Percentiles rank a stretch among this genome's conserved stretches.
These are phyloP conservation scores for Drosophila yooni DNA, from an alignment of 2,888 invertebrate genomes.

Conservation along the genomic window DNA sequence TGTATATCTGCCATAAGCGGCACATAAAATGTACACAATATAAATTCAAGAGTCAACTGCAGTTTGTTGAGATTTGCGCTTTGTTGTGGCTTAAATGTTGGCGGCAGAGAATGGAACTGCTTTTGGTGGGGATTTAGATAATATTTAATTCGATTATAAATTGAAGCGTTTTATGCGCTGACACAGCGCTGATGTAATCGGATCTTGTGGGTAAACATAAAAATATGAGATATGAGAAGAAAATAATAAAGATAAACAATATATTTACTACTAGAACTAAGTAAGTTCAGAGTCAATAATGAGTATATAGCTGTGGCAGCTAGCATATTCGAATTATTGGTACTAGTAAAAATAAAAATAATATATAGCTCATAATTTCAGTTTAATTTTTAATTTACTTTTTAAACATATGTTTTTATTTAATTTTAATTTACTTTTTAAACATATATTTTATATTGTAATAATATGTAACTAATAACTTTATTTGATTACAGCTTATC, in stretches of 20 bases:
- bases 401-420: too few species aligned
- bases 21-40: slow-evolving; percentile 63
- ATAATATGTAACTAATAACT: neutral
- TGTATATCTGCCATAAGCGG: slow-evolving; percentile 47
- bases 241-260: neutral
- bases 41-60: slow-evolving; percentile 72
- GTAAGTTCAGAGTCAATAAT: neutral
- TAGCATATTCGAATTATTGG: neutral
- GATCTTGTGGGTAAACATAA: neutral
- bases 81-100: slow-evolving; percentile 33
- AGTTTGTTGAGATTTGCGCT: slow-evolving; percentile 37
- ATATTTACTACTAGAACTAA: neutral
- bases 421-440: too few species aligned
- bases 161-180: neutral
- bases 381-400: neutral
- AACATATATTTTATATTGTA: too few species aligned
- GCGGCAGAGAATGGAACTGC: neutral
- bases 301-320: neutral
- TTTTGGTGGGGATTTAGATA: neutral
- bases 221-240: neutral
- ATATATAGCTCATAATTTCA: neutral
- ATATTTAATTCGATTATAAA: slow-evolving; percentile 4
- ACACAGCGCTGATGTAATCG: neutral
- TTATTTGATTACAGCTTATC: too few species aligned
- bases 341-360: neutral